Evolutionary conservation across 2,113 vertebrate species (phyloP).

Genomic region (Ovis aries): DNA sequence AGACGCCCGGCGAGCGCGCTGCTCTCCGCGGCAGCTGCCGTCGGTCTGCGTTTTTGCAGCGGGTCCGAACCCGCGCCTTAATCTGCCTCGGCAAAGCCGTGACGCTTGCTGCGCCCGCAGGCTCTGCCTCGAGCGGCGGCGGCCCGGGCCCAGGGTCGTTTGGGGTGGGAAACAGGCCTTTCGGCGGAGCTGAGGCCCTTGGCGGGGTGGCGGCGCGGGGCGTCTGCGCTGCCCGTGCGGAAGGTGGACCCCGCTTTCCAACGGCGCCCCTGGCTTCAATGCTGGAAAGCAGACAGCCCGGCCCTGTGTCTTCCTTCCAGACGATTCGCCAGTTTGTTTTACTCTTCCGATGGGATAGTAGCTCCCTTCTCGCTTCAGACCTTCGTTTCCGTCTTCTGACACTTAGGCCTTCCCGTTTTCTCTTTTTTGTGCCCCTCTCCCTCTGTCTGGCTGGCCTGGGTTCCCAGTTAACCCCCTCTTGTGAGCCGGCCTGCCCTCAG

Average conservation of each 20-base stretch:
- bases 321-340: neutral
- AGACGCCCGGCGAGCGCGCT: neutral
- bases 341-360: neutral
- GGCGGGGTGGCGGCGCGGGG: neutral
- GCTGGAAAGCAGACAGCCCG: neutral
- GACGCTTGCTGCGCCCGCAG: neutral
- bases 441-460: neutral
- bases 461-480: neutral
- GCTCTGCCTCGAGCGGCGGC: neutral
- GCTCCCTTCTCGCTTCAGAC: neutral
- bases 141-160: fast-evolving
- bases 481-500: too few relatives aligned
- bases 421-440: neutral
- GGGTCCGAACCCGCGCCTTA: neutral
- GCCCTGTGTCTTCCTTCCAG: neutral
- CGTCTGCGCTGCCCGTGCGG: fast-evolving
- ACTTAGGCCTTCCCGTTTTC: neutral
- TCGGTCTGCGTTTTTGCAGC: fast-evolving
- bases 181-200: neutral
- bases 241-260: neutral
- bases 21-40: neutral
- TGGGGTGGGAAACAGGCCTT: neutral
- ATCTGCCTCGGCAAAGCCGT: neutral
- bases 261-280: neutral
- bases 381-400: neutral